These are phyloP conservation scores for Aix galericulata DNA, from an alignment of 2,113 vertebrate genomes.

Conservation along the genomic window DNA sequence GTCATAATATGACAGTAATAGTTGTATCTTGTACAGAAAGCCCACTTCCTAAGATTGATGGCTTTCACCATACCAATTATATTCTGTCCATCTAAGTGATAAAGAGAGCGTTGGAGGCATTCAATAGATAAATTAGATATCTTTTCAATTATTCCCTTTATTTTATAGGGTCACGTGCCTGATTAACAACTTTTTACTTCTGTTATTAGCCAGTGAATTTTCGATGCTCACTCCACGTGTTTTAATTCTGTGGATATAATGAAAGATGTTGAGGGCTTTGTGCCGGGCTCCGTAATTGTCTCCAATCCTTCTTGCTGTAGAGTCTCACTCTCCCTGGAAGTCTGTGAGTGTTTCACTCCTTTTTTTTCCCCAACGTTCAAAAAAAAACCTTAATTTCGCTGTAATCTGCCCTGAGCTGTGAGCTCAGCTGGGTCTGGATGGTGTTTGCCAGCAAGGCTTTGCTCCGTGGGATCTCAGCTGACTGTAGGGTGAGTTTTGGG, in stretches of 20 bases:
- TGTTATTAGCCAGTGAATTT: slow-evolving; percentile 11
- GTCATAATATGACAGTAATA: slow-evolving; percentile 86
- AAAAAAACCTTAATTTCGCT: not conserved
- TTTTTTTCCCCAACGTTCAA: not conserved
- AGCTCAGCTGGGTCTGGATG: not conserved
- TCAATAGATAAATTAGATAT: slow-evolving; percentile 80
- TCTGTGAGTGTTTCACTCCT: not conserved
- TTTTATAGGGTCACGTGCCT: slow-evolving; percentile 73
- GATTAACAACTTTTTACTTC: slow-evolving; percentile 72
- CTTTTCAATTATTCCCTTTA: slow-evolving; percentile 79
- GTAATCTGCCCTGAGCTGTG: not conserved
- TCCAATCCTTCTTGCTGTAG: not conserved
- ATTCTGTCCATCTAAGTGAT: slow-evolving; percentile 82
- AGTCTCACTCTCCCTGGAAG: not conserved
- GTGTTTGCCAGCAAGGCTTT: not conserved
- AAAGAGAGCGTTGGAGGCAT: slow-evolving; percentile 77
- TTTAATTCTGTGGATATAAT: not conserved
- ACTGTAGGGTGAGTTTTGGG: not conserved
- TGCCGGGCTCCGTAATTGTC: not conserved
- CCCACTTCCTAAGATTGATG: slow-evolving; percentile 80
- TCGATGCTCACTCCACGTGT: not conserved
- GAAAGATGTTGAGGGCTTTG: not conserved
- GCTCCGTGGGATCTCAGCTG: rapidly evolving
- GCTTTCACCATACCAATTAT: slow-evolving; percentile 82
- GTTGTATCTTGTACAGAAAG: slow-evolving; percentile 77